These are phyloP conservation scores for Candoia aspera DNA, from an alignment of 2,113 vertebrate species.

Conservation along the genomic window DNA sequence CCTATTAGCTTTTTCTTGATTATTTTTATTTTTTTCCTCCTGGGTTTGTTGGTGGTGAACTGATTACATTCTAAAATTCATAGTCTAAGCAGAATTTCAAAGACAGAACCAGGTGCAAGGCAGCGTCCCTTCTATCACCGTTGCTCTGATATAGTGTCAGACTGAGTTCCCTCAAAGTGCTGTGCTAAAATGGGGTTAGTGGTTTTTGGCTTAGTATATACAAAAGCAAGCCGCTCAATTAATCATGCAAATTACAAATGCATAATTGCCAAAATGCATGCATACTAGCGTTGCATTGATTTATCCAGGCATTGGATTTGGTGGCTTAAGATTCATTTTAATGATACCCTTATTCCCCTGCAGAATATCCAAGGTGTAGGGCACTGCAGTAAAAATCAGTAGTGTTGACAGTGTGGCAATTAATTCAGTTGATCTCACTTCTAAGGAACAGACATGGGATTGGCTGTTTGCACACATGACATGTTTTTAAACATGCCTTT, in stretches of 20 bases:
- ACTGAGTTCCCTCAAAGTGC: not conserved
- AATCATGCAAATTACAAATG: not conserved
- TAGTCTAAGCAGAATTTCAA: conserved; percentile 5
- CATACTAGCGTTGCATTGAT: not conserved
- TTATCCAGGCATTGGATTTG: not conserved
- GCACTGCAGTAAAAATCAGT: not conserved
- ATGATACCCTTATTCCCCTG: not conserved
- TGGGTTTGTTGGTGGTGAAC: not conserved
- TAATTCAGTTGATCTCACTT: not conserved
- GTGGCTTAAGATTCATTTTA: not conserved
- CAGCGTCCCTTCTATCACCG: not conserved
- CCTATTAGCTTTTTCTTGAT: not conserved
- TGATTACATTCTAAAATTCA: conserved; percentile 34
- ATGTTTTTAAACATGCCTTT: not conserved
- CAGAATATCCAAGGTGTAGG: not conserved
- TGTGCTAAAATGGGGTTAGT: not conserved
- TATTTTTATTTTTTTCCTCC: not conserved
- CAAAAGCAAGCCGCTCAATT: not conserved
- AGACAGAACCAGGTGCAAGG: not conserved
- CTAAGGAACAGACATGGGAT: not conserved
- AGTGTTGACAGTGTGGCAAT: not conserved
- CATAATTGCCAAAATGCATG: not conserved
- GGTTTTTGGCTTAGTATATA: not conserved
- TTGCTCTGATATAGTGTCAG: not conserved
- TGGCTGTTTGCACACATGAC: not conserved